phyloP scores from a whole-genome alignment of 1,140 invertebrate genomes.

The Brachionus manjavacas region DNA sequence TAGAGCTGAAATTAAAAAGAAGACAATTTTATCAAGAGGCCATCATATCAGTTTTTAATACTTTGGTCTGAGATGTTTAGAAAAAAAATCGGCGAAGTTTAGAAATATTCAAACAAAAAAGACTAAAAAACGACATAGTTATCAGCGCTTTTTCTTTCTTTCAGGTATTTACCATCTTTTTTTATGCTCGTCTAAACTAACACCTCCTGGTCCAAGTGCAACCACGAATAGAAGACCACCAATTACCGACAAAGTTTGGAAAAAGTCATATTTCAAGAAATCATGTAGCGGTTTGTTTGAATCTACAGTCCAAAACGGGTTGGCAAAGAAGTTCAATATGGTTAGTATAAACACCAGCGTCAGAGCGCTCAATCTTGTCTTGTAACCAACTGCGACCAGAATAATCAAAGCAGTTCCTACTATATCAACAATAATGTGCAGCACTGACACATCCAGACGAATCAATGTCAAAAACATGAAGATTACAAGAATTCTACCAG shows the following conservation, averaged over 20 bases:
- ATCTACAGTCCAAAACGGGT: conserved; percentile 94
- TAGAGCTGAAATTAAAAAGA: neutral
- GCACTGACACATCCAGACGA: conserved; percentile 68
- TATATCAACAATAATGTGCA: conserved; percentile 78
- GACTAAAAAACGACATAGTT: neutral
- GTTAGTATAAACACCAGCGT: conserved; percentile 83
- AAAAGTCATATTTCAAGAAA: conserved; percentile 99
- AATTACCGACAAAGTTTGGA: conserved; percentile 96
- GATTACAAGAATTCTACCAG: conserved; percentile 86
- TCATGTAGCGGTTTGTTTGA: conserved; percentile 88
- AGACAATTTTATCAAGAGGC: neutral
- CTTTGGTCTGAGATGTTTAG: neutral
- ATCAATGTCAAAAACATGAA: conserved; percentile 98
- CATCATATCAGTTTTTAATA: neutral
- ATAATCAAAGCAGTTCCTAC: conserved; percentile 90
- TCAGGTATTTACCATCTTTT: conserved; percentile 38
- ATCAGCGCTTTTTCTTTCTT: neutral
- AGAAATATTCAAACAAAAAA: neutral
- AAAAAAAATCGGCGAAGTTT: neutral
- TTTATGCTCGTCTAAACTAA: conserved; percentile 53
- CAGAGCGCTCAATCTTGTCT: conserved; percentile 94
- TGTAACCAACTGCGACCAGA: conserved; percentile 91
- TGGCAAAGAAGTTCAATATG: conserved; percentile 89
- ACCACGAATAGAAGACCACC: conserved; percentile 98
- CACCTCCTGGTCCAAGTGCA: conserved; percentile 90